phyloP scores from a whole-genome alignment of 2,797 vertebrate species.

The Somateria mollissima region DNA sequence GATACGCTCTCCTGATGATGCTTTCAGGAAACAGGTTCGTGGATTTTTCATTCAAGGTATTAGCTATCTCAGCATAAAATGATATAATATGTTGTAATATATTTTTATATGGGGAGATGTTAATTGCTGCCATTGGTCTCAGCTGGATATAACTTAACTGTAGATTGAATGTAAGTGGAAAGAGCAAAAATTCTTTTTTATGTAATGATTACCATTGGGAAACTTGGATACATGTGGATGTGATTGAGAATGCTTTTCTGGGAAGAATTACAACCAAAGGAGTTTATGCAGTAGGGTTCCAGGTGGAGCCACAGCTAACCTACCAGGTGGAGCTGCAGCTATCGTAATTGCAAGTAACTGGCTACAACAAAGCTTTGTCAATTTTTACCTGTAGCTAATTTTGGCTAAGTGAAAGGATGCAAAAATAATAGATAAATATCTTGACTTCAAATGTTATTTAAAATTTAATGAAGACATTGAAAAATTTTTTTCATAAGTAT shows the following conservation, averaged over 20 bases:
- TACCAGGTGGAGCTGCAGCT: not conserved
- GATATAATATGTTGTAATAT: not conserved
- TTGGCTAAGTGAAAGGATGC: not conserved
- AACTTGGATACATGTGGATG: not conserved
- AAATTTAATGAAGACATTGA: not conserved
- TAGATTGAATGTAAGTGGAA: not conserved
- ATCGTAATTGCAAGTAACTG: not conserved
- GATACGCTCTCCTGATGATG: rapidly evolving
- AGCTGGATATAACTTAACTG: not conserved
- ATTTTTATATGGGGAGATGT: not conserved
- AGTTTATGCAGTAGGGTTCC: not conserved
- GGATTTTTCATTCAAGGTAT: not conserved
- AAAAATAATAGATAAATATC: not conserved
- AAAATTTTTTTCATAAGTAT: not conserved
- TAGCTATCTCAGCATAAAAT: not conserved
- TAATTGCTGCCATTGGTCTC: not conserved
- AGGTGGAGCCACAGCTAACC: not conserved
- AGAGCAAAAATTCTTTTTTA: not conserved
- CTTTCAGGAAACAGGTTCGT: not conserved
- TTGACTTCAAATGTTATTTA: not conserved
- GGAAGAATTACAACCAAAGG: not conserved
- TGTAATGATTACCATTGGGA: not conserved
- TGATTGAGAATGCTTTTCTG: not conserved
- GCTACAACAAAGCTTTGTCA: not conserved
- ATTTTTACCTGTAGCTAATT: not conserved